Conservation (phyloP, 2,113 vertebrate genomes). For the Uria lomvia region DNA sequence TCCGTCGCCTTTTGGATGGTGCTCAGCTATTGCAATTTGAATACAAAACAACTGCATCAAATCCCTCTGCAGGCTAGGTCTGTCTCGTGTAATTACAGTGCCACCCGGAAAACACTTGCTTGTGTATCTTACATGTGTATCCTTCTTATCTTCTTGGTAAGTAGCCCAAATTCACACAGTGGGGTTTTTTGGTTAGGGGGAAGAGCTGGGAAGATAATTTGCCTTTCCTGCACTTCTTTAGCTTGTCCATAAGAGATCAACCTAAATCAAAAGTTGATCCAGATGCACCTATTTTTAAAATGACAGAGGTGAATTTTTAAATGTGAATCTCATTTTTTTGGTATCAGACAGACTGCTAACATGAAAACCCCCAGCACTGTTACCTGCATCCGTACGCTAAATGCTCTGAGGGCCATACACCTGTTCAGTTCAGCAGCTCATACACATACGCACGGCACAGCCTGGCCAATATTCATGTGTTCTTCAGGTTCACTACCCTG, state of each 20-base stretch:
- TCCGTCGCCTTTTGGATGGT: neutral
- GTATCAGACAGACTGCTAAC: neutral
- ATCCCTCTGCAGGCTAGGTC: neutral
- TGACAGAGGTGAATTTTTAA: neutral
- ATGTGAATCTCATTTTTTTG: neutral
- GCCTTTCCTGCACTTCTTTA: neutral
- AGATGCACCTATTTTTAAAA: neutral
- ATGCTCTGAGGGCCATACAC: neutral
- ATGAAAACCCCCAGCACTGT: neutral
- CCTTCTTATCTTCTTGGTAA: neutral
- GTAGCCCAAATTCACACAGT: neutral
- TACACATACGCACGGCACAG: neutral
- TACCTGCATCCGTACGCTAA: neutral
- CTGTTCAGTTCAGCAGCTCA: neutral
- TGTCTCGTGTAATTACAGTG: neutral
- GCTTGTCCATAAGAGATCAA: neutral
- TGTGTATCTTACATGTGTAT: neutral
- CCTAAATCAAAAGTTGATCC: neutral
- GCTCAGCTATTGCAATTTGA: neutral
- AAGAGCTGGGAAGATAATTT: neutral
- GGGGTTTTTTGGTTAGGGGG: neutral
- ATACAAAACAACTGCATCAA: conserved; percentile 9
- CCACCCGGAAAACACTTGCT: neutral
- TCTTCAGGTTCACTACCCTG: neutral
- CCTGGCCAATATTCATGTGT: neutral